Base-by-base conservation (phyloP, 2,113 vertebrate genomes). In the Eudyptes chrysolophus region DNA sequence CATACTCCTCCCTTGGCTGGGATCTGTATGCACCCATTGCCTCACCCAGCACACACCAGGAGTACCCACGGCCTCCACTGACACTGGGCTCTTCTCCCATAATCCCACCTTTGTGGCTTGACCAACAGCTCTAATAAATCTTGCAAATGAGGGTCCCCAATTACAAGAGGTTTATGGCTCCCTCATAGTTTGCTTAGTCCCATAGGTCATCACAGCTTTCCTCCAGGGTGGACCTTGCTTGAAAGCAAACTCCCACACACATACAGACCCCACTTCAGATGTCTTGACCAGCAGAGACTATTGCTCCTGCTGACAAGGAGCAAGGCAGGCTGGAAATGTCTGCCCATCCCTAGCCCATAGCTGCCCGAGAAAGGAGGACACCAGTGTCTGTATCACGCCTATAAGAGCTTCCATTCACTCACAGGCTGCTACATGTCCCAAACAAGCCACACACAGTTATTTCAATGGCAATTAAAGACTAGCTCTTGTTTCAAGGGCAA, bases 381-480 rank as follows among this genome's bases (percentile, higher is more conserved):
- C 26, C 26, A 9, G 22, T 0, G 22, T 3, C 69, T 75, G 42
- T 11, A 29, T 16, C 42, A 36, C 8, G 0, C 68, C 84, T 18
- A 0, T 1, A 9, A 32, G 46, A 75, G 74, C 90, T 69, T 29
- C 71, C 66, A 26, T 7, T 18, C 51, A 24, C 77, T 51, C 68
- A 5, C 94, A 65, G 90, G 88, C 93, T 95, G 77, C 76, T 65
- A 29, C 96, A 69, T 8, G 40, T 54, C 69, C 91, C 92, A 29
- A 0, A 21, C 27, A 5, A 87, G 82, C 89, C 86, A 30, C 95
- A 89, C 91, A n/a, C 85, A 20, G 68, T 48, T 80, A 13, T n/a
- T 87, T 36, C 92, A 64, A 10, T 2, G 72, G 87, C 86, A 83
- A 77, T 97, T 51, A 46, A 71, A 79, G 84, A 29, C 22, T 11